Base-by-base conservation (phyloP, 1,140 invertebrate species). In the Hypsibius dujardini region DNA sequence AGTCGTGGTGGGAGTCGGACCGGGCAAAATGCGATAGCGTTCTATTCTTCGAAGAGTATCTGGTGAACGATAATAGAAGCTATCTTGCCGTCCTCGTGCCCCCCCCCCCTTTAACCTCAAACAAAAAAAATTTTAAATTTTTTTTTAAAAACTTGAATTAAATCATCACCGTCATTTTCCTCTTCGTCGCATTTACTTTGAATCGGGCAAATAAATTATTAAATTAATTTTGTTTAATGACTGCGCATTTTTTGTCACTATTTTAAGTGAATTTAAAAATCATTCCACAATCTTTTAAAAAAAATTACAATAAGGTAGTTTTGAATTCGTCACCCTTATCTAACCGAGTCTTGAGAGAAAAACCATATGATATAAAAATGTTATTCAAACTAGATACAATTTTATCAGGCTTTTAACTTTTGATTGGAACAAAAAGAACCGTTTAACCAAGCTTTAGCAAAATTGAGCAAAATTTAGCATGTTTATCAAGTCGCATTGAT, bases 401-500 rank as follows among this genome's bases (percentile, higher is more conserved):
- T 28, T 46, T 62, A 15, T 7, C 12, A 40, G 46, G 70, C 50
- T 59, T 74, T 59, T 75, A 76, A 46, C 59, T 50, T 71, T 74
- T 75, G 2, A 77, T 28, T 0, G 74, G 73, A 1, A 74, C 46
- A 2, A 70, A 74, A 75, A 72, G 76, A n/a, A 73, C 74, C 71
- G 59, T 75, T 69, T 75, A 75, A 59, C 59, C 70, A 67, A 73
- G 0, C 73, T 73, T 47, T 74, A 59, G 70, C 76, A 77, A 50
- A 67, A 46, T 71, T 73, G 71, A 46, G 47, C 59, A 15, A 75
- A 46, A 14, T 2, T 47, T 59, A 59, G 15, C 15, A 77, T 42
- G 62, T 76, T 75, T 46, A 73, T 71, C 28, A 77, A 72, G 72
- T 76, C 75, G 14, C 71, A 72, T 70, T 77, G 73, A 59, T 67